phyloP scores from a whole-genome alignment of 2,797 vertebrate genomes.

The Tauraco hartlaubi region DNA sequence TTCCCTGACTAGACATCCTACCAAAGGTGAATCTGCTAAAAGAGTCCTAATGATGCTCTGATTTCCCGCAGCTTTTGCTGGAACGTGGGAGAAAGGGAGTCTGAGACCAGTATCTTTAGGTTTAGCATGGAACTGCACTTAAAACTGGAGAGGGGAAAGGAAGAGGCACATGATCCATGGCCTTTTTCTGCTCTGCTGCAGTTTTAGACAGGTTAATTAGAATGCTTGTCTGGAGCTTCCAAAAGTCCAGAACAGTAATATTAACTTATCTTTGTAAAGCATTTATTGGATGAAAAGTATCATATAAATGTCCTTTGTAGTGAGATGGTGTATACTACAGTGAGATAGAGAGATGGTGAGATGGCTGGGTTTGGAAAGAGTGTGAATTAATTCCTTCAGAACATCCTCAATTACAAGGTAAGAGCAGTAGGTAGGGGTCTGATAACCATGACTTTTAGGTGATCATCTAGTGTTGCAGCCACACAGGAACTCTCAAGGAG shows the following conservation, averaged over 20 bases:
- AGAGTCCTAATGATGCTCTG: not conserved
- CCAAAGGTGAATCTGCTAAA: not conserved
- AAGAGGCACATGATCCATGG: rapidly evolving
- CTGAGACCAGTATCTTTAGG: not conserved
- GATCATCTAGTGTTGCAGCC: not conserved
- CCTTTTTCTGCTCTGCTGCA: not conserved
- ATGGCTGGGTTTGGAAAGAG: not conserved
- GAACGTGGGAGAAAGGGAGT: not conserved
- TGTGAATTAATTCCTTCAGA: not conserved
- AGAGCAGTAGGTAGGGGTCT: not conserved
- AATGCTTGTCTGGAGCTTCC: not conserved
- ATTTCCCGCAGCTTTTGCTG: not conserved
- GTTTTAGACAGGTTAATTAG: not conserved
- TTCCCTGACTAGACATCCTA: not conserved
- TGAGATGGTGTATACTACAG: not conserved
- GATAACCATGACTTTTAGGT: not conserved
- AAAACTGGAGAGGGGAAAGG: not conserved
- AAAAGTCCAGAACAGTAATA: not conserved
- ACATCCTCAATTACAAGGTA: not conserved
- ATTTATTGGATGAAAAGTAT: not conserved
- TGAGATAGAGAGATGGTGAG: too few species aligned
- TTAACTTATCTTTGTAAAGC: not conserved
- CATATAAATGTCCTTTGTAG: not conserved
- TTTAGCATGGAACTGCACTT: not conserved
- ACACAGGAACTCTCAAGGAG: not conserved